Conservation (phyloP, 2,113 vertebrate species). For the Psittacara wagleri region DNA sequence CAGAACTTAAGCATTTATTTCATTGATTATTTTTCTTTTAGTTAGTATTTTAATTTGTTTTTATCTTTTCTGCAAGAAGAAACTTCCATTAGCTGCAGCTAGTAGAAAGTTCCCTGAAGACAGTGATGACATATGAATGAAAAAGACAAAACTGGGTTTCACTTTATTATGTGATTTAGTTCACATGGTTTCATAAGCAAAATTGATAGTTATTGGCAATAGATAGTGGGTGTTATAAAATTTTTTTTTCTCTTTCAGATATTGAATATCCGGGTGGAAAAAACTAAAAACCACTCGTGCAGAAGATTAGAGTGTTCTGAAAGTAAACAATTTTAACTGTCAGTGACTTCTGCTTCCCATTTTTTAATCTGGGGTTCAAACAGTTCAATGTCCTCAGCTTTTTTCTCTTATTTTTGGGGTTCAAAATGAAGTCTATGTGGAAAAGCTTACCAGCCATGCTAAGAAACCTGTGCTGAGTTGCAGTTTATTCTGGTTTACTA, state of each 20-base stretch:
- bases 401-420: not conserved
- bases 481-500: not conserved
- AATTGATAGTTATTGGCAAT: not conserved
- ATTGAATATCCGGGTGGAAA: not conserved
- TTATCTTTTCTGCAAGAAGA: not conserved
- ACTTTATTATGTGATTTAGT: not conserved
- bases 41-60: not conserved
- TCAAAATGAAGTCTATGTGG: not conserved
- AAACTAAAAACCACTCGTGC: not conserved
- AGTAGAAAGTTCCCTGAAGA: not conserved
- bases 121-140: not conserved
- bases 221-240: not conserved
- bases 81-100: not conserved
- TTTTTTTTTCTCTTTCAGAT: not conserved
- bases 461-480: not conserved
- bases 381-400: not conserved
- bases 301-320: not conserved
- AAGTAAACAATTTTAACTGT: not conserved
- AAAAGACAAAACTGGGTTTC: not conserved
- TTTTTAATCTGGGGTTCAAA: not conserved
- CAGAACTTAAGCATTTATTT: not conserved
- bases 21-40: not conserved
- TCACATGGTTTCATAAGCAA: not conserved
- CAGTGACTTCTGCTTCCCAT: not conserved
- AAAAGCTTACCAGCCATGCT: not conserved